Conservation (phyloP, 2,113 vertebrate genomes). For the Struthio camelus region DNA sequence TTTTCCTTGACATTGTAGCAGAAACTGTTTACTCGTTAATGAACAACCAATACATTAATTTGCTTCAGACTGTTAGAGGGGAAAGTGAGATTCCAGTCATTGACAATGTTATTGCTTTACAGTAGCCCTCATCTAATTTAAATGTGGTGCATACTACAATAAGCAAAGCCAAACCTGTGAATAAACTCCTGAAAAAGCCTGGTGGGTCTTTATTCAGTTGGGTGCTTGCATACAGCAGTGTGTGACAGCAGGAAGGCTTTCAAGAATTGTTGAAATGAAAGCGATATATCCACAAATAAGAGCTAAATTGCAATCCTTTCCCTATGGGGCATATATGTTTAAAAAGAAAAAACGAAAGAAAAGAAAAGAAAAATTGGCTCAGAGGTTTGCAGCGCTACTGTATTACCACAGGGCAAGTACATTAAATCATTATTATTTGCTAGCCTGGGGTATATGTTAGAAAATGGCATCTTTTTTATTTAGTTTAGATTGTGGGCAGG, state of each 20-base stretch:
- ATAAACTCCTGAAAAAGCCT: conserved; percentile 82
- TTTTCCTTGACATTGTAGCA: conserved; percentile 75
- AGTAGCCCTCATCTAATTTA: conserved; percentile 78
- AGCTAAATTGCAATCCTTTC: conserved; percentile 70
- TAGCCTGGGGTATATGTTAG: conserved; percentile 54
- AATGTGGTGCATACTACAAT: conserved; percentile 82
- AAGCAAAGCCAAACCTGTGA: conserved; percentile 81
- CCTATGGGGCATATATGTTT: conserved; percentile 73
- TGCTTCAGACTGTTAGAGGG: conserved; percentile 78
- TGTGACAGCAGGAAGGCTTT: conserved; percentile 51
- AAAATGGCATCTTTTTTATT: conserved; percentile 57
- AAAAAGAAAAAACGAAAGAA: conserved; percentile 14
- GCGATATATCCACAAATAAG: conserved; percentile 68
- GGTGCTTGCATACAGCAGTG: background rate
- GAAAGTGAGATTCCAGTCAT: conserved; percentile 75
- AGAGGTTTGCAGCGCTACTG: conserved; percentile 60
- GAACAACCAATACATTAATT: conserved; percentile 78
- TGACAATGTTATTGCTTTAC: conserved; percentile 74
- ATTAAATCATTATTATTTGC: conserved; percentile 78
- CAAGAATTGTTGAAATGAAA: conserved; percentile 64
- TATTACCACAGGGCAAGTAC: conserved; percentile 61
- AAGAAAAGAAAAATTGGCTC: conserved; percentile 73
- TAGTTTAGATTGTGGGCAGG: conserved; percentile 47
- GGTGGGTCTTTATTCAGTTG: conserved; percentile 73
- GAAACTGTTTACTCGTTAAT: conserved; percentile 72